Percentiles rank a stretch among this genome's conserved stretches.
These are phyloP conservation scores for Glandiceps talaboti DNA, from an alignment of 53 echinoderm and acorn worm genomes.

Conservation along the genomic window DNA sequence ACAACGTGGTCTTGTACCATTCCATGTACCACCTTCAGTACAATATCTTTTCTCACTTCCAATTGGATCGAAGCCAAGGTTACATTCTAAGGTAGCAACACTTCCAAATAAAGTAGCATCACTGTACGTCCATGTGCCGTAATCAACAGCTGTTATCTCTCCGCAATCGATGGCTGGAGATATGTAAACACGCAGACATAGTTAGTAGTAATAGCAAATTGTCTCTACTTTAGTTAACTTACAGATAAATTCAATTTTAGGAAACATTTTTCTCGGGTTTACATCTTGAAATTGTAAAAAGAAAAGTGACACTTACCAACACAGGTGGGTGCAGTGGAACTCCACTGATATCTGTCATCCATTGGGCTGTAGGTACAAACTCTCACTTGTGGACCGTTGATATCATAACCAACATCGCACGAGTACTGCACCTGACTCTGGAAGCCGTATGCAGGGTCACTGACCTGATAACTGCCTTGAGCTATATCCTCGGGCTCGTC, in stretches of 20 bases:
- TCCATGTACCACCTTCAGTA: constrained; percentile 3
- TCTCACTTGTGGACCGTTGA: not conserved
- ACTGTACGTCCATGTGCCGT: not conserved
- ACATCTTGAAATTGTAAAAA: too few relatives aligned
- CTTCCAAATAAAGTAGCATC: not conserved
- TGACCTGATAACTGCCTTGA: not conserved
- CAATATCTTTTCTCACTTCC: not conserved
- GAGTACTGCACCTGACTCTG: not conserved
- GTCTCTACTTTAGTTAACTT: too few relatives aligned
- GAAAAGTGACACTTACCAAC: not conserved
- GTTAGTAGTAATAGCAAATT: too few relatives aligned
- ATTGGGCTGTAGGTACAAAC: not conserved
- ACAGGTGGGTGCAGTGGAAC: not conserved
- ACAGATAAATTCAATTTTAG: too few relatives aligned
- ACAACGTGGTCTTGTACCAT: not conserved
- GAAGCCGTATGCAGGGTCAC: not conserved
- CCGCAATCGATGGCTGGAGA: not conserved
- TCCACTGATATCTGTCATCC: not conserved
- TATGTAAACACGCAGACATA: too few relatives aligned
- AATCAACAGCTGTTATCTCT: not conserved
- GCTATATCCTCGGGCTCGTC: not conserved
- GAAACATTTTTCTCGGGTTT: too few relatives aligned
- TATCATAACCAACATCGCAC: not conserved
- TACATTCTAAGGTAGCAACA: not conserved
- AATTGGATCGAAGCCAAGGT: not conserved